Evolutionary conservation across 1,140 invertebrate species (phyloP), one percentile per base, ranked within the genome.

Genomic region (Drosophila lini): DNA sequence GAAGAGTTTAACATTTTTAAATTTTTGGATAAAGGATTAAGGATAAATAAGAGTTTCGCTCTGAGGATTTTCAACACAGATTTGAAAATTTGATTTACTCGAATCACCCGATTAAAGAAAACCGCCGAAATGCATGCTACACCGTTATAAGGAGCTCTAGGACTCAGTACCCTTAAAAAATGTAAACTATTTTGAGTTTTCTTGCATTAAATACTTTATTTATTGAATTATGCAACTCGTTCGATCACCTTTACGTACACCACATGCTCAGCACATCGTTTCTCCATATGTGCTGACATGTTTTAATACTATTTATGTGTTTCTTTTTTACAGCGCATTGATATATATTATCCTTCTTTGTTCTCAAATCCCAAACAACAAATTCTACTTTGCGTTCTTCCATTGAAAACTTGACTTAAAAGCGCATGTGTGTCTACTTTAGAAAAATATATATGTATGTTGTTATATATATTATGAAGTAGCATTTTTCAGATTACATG

Each of bases 371-470:
- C 64, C 40, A 69, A 80, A 77, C 81, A 86, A 75, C 76, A 77
- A 79, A 76, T 67, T 34, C 31, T 50, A 69, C n/a, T 67, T 65
- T 61, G 44, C 42, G 34, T 65, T 59, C 59, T 44, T 65, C 38
- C 25, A 9, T 44, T 59, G 63, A 65, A 78, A 31, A 44, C 56
- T 41, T 28, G 44, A 25, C 52, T 65, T 70, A 74, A 89, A 77
- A 80, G 81, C 76, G 80, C 80, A 36, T 57, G 25, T 55, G 61
- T 75, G 47, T 58, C 81, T 89, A 71, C 64, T 88, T 89, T 89
- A 89, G 85, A 89, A 89, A 89, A 89, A 89, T 86, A 86, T 85
- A 69, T 83, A 79, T 88, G 56, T 88, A 67, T 80, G 71, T 62
- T 52, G 52, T 81, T 83, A 78, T 80, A 78, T 80, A 89, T 88